Evolutionary conservation across 2,888 invertebrate species (phyloP).

Genomic region (Dendrolimus houi): DNA sequence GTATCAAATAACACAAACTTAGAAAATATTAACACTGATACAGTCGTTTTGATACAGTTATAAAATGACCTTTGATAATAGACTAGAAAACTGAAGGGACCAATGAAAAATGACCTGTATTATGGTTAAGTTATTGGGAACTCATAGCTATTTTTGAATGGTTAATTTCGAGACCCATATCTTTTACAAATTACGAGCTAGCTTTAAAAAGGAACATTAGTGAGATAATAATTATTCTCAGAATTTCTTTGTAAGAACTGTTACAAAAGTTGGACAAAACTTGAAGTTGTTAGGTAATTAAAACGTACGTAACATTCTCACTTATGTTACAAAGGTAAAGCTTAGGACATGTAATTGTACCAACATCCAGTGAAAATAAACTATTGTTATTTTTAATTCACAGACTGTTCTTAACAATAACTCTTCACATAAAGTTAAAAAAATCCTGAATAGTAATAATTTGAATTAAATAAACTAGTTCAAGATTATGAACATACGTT

Average conservation of each 20-base stretch:
- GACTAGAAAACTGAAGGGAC: background rate
- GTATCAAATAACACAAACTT: background rate
- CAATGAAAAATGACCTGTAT: background rate
- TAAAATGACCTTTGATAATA: background rate
- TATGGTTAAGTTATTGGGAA: background rate
- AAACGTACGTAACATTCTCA: conserved; percentile 6
- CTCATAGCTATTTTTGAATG: background rate
- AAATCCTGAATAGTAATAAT: no score
- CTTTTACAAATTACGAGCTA: conserved; percentile 48
- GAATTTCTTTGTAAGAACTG: conserved; percentile 45
- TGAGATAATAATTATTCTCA: conserved; percentile 51
- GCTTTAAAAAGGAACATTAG: conserved; percentile 49
- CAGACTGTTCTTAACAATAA: no score
- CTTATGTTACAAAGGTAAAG: background rate
- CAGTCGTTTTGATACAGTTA: background rate
- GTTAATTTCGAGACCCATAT: background rate
- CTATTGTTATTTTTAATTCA: no score
- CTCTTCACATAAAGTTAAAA: no score
- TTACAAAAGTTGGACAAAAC: conserved; percentile 36
- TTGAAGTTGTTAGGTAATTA: conserved; percentile 52
- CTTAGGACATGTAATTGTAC: background rate
- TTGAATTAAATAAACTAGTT: no score
- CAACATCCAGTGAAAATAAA: background rate
- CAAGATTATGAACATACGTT: no score
- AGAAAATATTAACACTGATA: background rate